These are phyloP conservation scores for Pogonomyrmex californicus DNA, from an alignment of 1,140 invertebrate genomes.

Conservation along the genomic window DNA sequence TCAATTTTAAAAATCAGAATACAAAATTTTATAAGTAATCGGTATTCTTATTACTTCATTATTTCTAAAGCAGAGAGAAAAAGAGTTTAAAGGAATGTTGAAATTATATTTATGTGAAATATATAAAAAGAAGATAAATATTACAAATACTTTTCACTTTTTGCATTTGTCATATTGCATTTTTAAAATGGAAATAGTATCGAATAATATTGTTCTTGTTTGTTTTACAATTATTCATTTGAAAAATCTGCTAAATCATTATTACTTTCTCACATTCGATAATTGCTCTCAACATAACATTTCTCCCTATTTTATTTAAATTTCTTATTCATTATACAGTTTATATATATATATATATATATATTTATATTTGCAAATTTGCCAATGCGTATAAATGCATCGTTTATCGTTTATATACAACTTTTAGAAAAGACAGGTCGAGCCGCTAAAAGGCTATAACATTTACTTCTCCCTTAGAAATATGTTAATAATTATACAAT, in stretches of 20 bases:
- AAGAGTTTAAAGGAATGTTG: neutral
- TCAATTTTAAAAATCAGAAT: conserved; percentile 2
- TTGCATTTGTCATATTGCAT: neutral
- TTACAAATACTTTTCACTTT: neutral
- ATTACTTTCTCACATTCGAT: neutral
- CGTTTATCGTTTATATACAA: conserved; percentile 53
- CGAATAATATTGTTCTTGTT: neutral
- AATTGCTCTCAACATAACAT: neutral
- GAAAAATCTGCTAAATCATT: neutral
- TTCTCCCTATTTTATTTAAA: neutral
- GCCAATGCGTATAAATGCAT: conserved; percentile 40
- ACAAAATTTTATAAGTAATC: neutral
- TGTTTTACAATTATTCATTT: neutral
- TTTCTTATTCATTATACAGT: neutral
- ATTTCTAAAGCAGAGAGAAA: neutral
- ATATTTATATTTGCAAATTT: neutral
- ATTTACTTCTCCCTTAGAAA: neutral
- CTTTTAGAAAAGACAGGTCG: conserved; percentile 17
- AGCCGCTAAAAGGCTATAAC: conserved; percentile 27
- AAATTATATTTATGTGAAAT: neutral
- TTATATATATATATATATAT: too few relatives aligned
- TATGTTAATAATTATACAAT: neutral
- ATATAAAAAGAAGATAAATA: neutral
- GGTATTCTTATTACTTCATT: neutral
- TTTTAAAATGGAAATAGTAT: neutral